Base-by-base conservation (phyloP, 2,113 vertebrate genomes). In the Tichodroma muraria region DNA sequence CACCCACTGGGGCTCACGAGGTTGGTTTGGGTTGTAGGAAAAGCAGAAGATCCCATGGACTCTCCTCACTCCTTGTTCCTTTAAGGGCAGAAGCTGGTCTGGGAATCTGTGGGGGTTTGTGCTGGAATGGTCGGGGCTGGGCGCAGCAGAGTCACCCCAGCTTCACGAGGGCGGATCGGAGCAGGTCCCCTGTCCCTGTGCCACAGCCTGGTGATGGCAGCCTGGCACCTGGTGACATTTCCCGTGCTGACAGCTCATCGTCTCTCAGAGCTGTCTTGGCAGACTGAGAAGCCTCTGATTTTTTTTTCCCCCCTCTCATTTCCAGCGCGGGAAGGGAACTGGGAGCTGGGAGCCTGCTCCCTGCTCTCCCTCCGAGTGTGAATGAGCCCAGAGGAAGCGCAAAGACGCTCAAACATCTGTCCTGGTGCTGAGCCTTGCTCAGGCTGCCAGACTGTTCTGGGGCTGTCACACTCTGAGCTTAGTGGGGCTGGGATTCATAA, bases 111-210 rank as follows among this genome's bases (percentile, higher is more conserved):
- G 33, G 35, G 22, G 52, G 3, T 28, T 25, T 24, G 27, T 59
- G 30, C 35, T 33, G 81, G 10, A 14, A 2, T 4, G 6, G 15
- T 24, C 0, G 0, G 35, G 54, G 19, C 35, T 60, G 15, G 16
- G 21, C n/a, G 42, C 20, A 3, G 57, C 18, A 17, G 50, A 35
- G 19, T 24, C 4, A 0, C 37, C 54, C 9, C 28, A 3, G 33
- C 5, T 38, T 23, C 13, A 9, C 0, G 0, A 8, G 2, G 22
- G 47, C 44, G 15, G 35, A 56, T 13, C n/a, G 27, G 75, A 69
- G 42, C 47, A 40, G 33, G 24, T 37, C 8, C 18, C 75, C 77
- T 31, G 22, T 79, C 38, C 69, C 53, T 1, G 4, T 77, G 90
- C 13, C 50, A 11, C 8, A 2, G 77, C 49, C 33, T 1, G 35